Conservation (phyloP, 2,797 vertebrate species). For the Lutjanus campechanus region DNA sequence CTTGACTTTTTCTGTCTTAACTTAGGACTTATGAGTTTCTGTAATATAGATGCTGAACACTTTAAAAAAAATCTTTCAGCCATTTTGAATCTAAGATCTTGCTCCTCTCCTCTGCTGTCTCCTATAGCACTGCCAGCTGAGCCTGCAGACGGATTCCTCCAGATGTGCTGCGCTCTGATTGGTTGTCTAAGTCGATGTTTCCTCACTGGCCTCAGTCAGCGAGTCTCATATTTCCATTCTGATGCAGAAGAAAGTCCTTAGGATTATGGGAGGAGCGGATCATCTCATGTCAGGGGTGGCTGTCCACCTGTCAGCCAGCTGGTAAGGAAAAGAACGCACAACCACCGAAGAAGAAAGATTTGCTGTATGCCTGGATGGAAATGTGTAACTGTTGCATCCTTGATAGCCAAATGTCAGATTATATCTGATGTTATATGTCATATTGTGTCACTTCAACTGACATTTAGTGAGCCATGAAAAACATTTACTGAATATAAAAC, state of each 20-base stretch:
- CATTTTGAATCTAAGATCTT: conserved; percentile 71
- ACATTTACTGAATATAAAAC: neutral
- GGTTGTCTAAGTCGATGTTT: conserved; percentile 47
- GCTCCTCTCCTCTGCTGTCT: conserved; percentile 50
- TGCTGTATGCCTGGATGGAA: conserved; percentile 6
- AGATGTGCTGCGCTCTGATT: conserved; percentile 80
- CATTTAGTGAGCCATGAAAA: neutral
- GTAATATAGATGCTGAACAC: neutral
- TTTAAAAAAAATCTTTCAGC: conserved; percentile 35
- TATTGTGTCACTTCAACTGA: neutral
- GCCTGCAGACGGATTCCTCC: conserved; percentile 76
- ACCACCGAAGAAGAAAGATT: conserved; percentile 29
- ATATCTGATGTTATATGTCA: conserved; percentile 1
- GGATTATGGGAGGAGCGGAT: conserved; percentile 59
- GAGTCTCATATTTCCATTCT: conserved; percentile 71
- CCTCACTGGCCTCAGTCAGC: conserved; percentile 45
- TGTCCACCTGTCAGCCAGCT: conserved; percentile 75
- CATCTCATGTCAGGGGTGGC: conserved; percentile 54
- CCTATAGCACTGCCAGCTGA: conserved; percentile 62
- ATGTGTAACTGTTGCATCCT: neutral
- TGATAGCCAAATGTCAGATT: neutral
- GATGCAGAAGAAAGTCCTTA: conserved; percentile 56
- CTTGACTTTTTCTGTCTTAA: no score
- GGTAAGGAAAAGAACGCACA: conserved; percentile 46
- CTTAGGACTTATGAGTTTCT: no score